These are phyloP conservation scores for Tenthredo scrophulariae DNA, from an alignment of 2,888 invertebrate genomes.

Conservation along the genomic window DNA sequence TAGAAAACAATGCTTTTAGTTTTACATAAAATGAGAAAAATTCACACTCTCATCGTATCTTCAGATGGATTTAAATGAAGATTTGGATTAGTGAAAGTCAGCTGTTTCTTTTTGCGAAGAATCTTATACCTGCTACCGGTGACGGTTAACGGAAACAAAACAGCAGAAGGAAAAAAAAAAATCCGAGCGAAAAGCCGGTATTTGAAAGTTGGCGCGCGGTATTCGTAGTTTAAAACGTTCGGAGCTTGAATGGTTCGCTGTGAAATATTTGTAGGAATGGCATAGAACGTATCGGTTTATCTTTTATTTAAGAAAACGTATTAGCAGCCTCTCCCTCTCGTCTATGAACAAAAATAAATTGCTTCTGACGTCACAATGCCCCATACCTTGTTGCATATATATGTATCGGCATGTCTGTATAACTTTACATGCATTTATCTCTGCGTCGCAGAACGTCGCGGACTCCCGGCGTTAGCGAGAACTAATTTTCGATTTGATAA, in stretches of 20 bases:
- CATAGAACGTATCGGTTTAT: not conserved
- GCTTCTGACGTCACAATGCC: slow-evolving; percentile 2
- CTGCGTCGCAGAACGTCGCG: not conserved
- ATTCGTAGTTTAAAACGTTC: not conserved
- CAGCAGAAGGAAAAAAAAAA: not conserved
- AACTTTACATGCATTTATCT: not conserved
- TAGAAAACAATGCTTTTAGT: not conserved
- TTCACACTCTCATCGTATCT: not conserved
- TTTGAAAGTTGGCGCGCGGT: not conserved
- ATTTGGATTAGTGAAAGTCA: not conserved
- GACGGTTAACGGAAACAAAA: not conserved
- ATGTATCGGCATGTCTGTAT: not conserved
- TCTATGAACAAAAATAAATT: slow-evolving; percentile 16
- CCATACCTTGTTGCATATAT: not conserved
- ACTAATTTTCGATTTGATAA: slow-evolving; percentile 55
- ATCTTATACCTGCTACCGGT: not conserved
- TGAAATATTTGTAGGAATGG: not conserved
- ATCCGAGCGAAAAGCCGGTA: not conserved
- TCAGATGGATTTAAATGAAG: no score
- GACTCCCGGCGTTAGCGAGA: slow-evolving; percentile 45
- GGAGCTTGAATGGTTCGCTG: not conserved
- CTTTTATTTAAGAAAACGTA: not conserved
- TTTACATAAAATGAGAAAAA: not conserved
- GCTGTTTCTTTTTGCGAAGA: not conserved
- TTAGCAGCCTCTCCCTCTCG: not conserved